These are phyloP conservation scores for Myocastor coypus DNA, from an alignment of 2,113 vertebrate species.

Conservation along the genomic window DNA sequence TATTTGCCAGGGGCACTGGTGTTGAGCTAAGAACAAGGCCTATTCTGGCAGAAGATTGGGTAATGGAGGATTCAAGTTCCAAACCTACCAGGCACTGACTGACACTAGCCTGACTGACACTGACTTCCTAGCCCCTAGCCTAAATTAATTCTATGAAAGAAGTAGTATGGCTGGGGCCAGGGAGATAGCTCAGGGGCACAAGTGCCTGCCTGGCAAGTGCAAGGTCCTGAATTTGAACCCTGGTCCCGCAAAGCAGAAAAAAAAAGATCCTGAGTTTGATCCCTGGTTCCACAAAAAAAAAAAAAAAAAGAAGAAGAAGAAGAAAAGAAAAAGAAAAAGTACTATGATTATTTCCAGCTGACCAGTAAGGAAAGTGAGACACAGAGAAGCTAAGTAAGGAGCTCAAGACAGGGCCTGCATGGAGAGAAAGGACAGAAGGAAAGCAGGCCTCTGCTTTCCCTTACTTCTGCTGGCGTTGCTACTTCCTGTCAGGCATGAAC, in stretches of 20 bases:
- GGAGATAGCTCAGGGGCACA: too few species aligned
- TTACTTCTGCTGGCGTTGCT: background rate
- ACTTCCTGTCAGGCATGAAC: background rate
- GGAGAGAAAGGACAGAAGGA: background rate
- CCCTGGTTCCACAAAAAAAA: too few species aligned
- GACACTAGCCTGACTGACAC: background rate
- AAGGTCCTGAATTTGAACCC: too few species aligned
- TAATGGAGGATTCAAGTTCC: background rate
- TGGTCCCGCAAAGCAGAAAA: too few species aligned
- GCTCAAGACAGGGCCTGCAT: background rate
- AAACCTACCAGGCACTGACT: background rate
- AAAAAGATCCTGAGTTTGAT: too few species aligned
- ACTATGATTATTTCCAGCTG: background rate
- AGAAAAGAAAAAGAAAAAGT: background rate
- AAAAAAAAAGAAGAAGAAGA: too few species aligned
- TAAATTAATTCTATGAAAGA: background rate
- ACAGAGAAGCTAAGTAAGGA: background rate
- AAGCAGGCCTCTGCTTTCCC: background rate
- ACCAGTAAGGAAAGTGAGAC: background rate
- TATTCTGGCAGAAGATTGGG: background rate
- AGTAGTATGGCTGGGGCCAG: background rate
- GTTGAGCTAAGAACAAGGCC: background rate
- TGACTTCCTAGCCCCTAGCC: background rate
- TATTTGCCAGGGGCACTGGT: background rate
- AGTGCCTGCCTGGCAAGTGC: too few species aligned